Evolutionary conservation across 2,888 invertebrate genomes (phyloP), one percentile per base, ranked within the genome.

Genomic region (Mactromeris polynyma): DNA sequence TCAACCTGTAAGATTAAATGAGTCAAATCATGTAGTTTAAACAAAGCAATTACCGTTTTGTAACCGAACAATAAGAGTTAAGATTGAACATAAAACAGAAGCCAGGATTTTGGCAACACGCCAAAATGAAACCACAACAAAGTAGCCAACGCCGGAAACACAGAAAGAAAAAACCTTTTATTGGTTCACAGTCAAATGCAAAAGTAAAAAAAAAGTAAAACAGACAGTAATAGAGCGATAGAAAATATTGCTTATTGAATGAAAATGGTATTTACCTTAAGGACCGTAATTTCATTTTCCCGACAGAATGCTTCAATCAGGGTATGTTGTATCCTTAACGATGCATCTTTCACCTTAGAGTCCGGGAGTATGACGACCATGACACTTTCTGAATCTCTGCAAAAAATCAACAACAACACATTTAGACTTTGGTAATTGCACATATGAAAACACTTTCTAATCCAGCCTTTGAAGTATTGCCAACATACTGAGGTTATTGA

Each of bases 271-370:
- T 11, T 73, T 84, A 96, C 95, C 95, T 95, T 96, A 0, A 96
- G 77, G 2, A 96, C 78, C 46, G 92, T 88, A 83, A 96, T 94
- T 79, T 94, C 94, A 77, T 95, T 95, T 83, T 96, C 96, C 88
- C 94, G 92, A 90, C 96, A 96, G 90, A 94, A 96, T 9, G 96
- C 96, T 85, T 96, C 95, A 78, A 96, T 94, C 14, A 96, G 93
- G 3, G 95, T 96, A 83, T 94, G 94, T 73, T 95, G 95, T 38
- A 96, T 96, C 83, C 95, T 93, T 73, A 95, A 81, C 0, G 95
- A 91, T 0, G 95, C 94, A 85, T 96, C 95, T 80, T 95, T 94
- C 6, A 89, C 84, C 17, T 91, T 93, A 9, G 93, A 93, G 14
- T 91, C 93, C 11, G 95, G 94, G 69, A 96, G 90, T 64, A 96